These are phyloP conservation scores for Gallinago jamesoni DNA, from an alignment of 2,113 vertebrate genomes.

Conservation along the genomic window DNA sequence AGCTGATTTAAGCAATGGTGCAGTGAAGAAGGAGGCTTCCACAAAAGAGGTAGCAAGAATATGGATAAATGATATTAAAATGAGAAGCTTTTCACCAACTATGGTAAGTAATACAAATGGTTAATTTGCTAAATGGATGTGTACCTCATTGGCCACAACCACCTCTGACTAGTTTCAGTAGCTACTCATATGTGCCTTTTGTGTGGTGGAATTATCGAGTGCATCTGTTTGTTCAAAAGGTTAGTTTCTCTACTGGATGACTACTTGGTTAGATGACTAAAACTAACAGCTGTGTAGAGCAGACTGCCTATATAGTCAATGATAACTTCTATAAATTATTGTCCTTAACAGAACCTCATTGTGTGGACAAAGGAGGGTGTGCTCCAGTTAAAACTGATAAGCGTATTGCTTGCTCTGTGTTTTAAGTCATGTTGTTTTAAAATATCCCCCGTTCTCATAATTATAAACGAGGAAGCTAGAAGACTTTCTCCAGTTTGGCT, in stretches of 20 bases:
- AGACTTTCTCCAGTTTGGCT: background rate
- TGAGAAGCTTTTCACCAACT: slow-evolving; percentile 89
- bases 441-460: fast-evolving
- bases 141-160: background rate
- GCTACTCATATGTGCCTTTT: background rate
- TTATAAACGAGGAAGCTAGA: background rate
- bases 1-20: slow-evolving; percentile 94
- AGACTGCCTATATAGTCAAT: background rate
- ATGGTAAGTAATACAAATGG: slow-evolving; percentile 73
- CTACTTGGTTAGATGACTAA: background rate
- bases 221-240: background rate
- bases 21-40: slow-evolving; percentile 90
- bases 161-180: background rate
- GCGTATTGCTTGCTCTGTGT: background rate
- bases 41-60: slow-evolving; percentile 92
- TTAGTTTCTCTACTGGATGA: background rate
- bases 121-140: background rate
- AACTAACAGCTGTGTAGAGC: background rate
- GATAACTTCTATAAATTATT: background rate
- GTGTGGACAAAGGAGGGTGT: background rate
- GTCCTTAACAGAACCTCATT: background rate
- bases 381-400: background rate
- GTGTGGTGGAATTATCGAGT: background rate
- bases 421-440: background rate
- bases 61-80: slow-evolving; percentile 93